phyloP scores from a whole-genome alignment of 2,888 invertebrate species.

The Pyrochroa serraticornis region DNA sequence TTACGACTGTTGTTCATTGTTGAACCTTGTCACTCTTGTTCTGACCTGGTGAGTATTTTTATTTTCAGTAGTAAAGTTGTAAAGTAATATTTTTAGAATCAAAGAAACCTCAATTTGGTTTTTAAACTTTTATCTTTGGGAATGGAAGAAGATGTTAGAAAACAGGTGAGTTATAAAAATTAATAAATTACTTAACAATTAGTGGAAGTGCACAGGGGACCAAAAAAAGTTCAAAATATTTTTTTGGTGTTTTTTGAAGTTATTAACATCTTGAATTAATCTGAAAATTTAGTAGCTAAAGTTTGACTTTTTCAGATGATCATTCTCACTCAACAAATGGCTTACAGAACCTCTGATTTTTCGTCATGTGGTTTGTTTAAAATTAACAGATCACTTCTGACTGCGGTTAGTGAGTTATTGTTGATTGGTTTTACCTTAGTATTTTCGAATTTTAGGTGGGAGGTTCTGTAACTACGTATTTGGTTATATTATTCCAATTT shows the following conservation, averaged over 20 bases:
- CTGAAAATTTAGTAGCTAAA: too few relatives aligned
- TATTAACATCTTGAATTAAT: too few relatives aligned
- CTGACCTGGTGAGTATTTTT: conserved; percentile 57
- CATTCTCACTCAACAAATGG: background rate
- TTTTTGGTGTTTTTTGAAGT: background rate
- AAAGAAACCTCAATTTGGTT: background rate
- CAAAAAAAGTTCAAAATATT: too few relatives aligned
- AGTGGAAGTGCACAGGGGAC: too few relatives aligned
- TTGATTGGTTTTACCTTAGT: too few relatives aligned
- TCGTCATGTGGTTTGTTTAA: conserved; percentile 1
- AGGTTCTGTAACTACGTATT: conserved; percentile 5
- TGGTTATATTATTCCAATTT: conserved; percentile 8
- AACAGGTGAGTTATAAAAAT: background rate
- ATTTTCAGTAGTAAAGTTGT: background rate
- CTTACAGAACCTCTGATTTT: conserved; percentile 2
- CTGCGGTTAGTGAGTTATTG: background rate
- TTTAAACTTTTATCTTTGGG: background rate
- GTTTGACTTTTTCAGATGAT: background rate
- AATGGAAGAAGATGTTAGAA: background rate
- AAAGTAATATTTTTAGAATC: background rate
- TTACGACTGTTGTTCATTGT: conserved; percentile 64
- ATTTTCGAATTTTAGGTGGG: background rate
- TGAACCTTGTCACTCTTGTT: conserved; percentile 66
- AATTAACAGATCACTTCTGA: background rate
- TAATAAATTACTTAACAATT: background rate